These are phyloP conservation scores for Benthosema pterotum DNA, from an alignment of 2,797 vertebrate species.

Conservation along the genomic window DNA sequence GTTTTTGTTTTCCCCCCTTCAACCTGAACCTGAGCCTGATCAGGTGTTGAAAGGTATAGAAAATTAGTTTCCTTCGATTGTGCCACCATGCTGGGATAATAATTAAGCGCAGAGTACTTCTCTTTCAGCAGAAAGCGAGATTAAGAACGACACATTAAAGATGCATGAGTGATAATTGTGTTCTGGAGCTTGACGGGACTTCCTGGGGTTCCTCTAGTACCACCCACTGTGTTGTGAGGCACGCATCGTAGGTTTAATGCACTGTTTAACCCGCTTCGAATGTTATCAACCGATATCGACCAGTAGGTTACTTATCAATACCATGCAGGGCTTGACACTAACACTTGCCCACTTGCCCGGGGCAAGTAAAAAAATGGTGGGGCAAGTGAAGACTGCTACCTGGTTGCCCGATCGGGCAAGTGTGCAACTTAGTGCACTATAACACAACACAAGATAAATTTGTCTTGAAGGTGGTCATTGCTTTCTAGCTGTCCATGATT, in stretches of 20 bases:
- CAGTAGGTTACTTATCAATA: too few relatives aligned
- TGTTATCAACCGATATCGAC: too few relatives aligned
- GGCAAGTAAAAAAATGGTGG: too few relatives aligned
- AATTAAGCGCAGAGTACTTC: slow-evolving; percentile 60
- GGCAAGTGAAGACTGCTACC: too few relatives aligned
- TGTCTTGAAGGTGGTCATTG: too few relatives aligned
- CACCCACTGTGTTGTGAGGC: slow-evolving; percentile 51
- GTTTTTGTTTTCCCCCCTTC: slow-evolving; percentile 17
- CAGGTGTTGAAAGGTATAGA: slow-evolving; percentile 30
- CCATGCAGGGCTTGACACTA: too few relatives aligned
- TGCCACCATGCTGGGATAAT: slow-evolving; percentile 68
- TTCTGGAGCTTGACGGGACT: slow-evolving; percentile 61
- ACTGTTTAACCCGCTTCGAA: too few relatives aligned
- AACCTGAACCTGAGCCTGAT: slow-evolving; percentile 15
- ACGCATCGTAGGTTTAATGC: slow-evolving; percentile 22
- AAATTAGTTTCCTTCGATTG: slow-evolving; percentile 43
- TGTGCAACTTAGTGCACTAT: too few relatives aligned
- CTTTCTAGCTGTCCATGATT: too few relatives aligned
- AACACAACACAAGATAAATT: too few relatives aligned
- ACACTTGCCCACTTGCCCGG: too few relatives aligned
- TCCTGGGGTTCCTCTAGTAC: slow-evolving; percentile 49
- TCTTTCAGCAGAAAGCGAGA: slow-evolving; percentile 52
- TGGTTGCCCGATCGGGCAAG: too few relatives aligned
- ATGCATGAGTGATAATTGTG: slow-evolving; percentile 76
- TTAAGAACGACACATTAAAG: slow-evolving; percentile 67